phyloP scores from a whole-genome alignment of 2,888 invertebrate genomes.

The Synergus laeviventris region DNA sequence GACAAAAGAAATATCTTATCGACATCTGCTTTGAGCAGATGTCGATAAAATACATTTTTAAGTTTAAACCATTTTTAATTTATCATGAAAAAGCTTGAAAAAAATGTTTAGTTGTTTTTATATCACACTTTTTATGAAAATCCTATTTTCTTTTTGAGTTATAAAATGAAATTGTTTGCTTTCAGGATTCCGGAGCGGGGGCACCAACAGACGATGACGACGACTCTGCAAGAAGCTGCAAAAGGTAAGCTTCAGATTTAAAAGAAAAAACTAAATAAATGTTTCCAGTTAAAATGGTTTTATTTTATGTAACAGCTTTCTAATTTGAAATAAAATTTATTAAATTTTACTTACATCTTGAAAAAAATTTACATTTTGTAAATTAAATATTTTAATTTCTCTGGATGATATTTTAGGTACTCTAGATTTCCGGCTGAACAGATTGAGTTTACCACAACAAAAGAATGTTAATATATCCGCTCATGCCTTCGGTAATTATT shows the following conservation, averaged over 20 bases:
- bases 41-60: too few relatives aligned
- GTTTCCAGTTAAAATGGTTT: too few relatives aligned
- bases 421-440: neutral
- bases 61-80: too few relatives aligned
- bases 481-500: neutral
- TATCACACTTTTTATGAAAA: too few relatives aligned
- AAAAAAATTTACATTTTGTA: neutral
- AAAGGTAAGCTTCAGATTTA: slow-evolving; percentile 75
- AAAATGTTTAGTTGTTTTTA: too few relatives aligned
- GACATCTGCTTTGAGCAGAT: too few relatives aligned
- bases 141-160: neutral
- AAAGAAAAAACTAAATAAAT: too few relatives aligned
- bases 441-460: neutral
- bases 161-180: slow-evolving; percentile 56
- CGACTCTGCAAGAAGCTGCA: slow-evolving; percentile 77
- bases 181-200: slow-evolving; percentile 78
- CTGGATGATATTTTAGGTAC: neutral
- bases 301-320: too few relatives aligned
- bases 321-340: too few relatives aligned
- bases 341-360: too few relatives aligned
- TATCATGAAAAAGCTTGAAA: too few relatives aligned
- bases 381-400: neutral
- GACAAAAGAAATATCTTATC: too few relatives aligned
- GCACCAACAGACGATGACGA: slow-evolving; percentile 78
- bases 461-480: neutral